Evolutionary conservation across 2,888 invertebrate species (phyloP).

Genomic region (Tigriopus californicus): DNA sequence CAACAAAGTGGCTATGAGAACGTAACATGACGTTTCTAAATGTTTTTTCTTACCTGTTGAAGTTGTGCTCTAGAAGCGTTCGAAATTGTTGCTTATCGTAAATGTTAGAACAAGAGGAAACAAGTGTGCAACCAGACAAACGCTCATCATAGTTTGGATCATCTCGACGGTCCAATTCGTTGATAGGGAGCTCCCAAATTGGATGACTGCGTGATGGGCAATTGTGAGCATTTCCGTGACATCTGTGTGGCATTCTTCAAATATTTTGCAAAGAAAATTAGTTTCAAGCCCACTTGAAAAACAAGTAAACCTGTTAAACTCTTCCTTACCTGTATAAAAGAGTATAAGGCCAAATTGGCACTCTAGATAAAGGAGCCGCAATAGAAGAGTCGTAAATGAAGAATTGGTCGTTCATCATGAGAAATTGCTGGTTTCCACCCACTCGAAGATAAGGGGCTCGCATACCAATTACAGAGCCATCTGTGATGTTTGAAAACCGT

Average conservation of each 20-base stretch:
- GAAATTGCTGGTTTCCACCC: slow-evolving; percentile 83
- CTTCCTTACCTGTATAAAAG: slow-evolving; percentile 57
- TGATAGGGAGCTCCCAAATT: slow-evolving; percentile 93
- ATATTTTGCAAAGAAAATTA: background rate
- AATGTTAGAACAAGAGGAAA: slow-evolving; percentile 81
- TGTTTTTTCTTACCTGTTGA: slow-evolving; percentile 41
- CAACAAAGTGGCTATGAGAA: no score
- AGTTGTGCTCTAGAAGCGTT: slow-evolving; percentile 40
- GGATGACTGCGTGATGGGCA: slow-evolving; percentile 65
- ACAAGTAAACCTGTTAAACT: background rate
- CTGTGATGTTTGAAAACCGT: slow-evolving; percentile 72
- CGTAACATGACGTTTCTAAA: no score
- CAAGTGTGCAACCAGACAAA: slow-evolving; percentile 76
- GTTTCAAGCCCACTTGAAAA: background rate
- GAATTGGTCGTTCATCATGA: slow-evolving; percentile 90
- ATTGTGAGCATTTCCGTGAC: slow-evolving; percentile 80
- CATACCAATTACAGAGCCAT: slow-evolving; percentile 73
- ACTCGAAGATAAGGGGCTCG: slow-evolving; percentile 73
- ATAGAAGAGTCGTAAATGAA: slow-evolving; percentile 88
- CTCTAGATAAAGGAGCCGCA: slow-evolving; percentile 66
- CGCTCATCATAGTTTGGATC: slow-evolving; percentile 85
- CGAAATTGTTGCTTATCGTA: slow-evolving; percentile 18
- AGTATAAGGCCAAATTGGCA: slow-evolving; percentile 93
- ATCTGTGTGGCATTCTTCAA: slow-evolving; percentile 64
- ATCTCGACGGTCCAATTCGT: slow-evolving; percentile 77